Evolutionary conservation across 2,888 invertebrate genomes (phyloP), one percentile per base, ranked within the genome.

Genomic region (Drosophila nr. perissopoda): DNA sequence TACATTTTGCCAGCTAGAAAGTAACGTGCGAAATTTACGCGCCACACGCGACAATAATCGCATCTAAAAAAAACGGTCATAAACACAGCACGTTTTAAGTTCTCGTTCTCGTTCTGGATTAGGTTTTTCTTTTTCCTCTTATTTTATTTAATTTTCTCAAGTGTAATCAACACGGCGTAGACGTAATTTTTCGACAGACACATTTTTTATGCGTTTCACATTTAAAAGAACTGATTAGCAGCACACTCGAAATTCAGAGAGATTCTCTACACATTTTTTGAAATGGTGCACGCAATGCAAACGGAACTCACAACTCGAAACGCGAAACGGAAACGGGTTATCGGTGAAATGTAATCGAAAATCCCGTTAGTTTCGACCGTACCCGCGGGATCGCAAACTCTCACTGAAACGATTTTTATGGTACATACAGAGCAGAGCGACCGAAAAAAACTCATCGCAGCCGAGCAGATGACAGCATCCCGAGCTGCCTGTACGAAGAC

Each of bases 301-400:
- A 29, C 61, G 80, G 34, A 56, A 75, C 31, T 52, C 53, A 66
- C 42, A 67, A 65, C 77, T 60, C 70, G 76, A 51, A 59, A 48
- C 64, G 64, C 83, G 78, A 31, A 45, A 76, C 70, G 73, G 54
- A 61, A 63, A 54, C 58, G 70, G 59, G 73, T 42, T 51, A 62
- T 61, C 53, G 65, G 65, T 58, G 53, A 49, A 54, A 16, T 56
- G 42, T 48, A 42, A 80, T 61, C 42, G 38, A 76, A 51, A 73
- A 76, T 87, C 86, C 91, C 91, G 92, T 91, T 83, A 83, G 87
- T 89, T 91, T 87, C 91, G 92, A 93, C 92, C 92, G 92, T 93
- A 93, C 92, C 92, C 92, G 92, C 92, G 92, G 92, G 92, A 93
- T 93, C 92, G 91, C 91, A 93, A 92, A 92, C 92, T 93, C 93